A percentile compares a stretch with the other conserved stretches of the same genome.
phyloP scores from a whole-genome alignment of 2,113 vertebrate genomes.

The Ciconia boyciana region DNA sequence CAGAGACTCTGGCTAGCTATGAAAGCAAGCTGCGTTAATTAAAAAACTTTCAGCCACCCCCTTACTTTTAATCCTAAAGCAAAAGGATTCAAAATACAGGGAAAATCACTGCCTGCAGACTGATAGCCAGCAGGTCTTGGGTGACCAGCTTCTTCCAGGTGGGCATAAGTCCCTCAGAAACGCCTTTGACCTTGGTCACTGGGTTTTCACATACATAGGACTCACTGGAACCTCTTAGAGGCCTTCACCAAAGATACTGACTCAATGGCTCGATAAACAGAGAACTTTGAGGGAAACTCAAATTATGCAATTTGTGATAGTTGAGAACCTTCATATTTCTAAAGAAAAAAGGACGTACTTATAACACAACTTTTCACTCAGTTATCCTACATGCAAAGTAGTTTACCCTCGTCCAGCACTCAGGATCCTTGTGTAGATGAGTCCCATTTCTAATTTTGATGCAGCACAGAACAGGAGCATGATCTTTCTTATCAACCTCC shows the following conservation, averaged over 20 bases:
- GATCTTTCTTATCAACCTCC: neutral
- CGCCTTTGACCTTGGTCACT: neutral
- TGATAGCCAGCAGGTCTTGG: neutral
- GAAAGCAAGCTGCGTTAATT: constrained; percentile 5
- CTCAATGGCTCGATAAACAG: neutral
- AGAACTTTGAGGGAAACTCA: neutral
- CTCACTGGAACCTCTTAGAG: neutral
- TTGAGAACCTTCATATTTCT: neutral
- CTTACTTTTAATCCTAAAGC: constrained; percentile 9
- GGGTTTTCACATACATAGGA: neutral
- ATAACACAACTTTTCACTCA: neutral
- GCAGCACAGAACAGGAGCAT: neutral
- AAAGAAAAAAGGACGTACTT: neutral
- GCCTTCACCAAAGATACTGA: neutral
- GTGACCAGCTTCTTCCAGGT: neutral
- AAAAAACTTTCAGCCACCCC: neutral
- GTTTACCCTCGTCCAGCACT: neutral
- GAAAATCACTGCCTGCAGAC: neutral
- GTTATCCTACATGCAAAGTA: neutral
- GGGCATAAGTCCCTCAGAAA: neutral
- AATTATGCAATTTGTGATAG: neutral
- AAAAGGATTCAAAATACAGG: neutral
- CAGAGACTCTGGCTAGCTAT: constrained; percentile 1
- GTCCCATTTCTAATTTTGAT: neutral
- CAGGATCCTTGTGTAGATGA: neutral